Evolutionary conservation across 2,797 vertebrate genomes (phyloP).

Genomic region (Acanthurus leucopareius): DNA sequence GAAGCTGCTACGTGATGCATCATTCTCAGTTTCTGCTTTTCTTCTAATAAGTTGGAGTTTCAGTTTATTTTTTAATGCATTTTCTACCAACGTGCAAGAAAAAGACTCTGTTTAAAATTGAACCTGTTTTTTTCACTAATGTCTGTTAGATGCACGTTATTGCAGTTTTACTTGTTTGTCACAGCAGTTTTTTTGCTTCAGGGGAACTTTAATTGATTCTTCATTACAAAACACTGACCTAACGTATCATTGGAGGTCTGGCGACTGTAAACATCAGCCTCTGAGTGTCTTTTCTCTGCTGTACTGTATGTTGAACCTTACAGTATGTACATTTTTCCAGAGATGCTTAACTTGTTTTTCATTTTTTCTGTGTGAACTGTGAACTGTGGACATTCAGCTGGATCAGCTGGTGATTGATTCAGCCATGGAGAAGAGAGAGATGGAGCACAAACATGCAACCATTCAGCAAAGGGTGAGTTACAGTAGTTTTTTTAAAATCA

Average conservation of each 20-base stretch:
- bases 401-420: constrained; percentile 98
- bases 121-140: background rate
- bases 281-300: background rate
- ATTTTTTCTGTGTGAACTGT: constrained; percentile 13
- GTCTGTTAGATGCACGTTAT: constrained; percentile 1
- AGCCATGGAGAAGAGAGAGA: constrained; percentile 96
- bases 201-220: constrained; percentile 46
- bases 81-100: background rate
- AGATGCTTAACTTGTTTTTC: constrained; percentile 4
- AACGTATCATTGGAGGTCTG: constrained; percentile 10
- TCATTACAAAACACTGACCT: constrained; percentile 53
- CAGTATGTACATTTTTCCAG: background rate
- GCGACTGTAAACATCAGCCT: constrained; percentile 1
- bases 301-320: background rate
- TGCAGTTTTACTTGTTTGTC: background rate
- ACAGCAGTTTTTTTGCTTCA: constrained; percentile 23
- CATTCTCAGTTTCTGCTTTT: background rate
- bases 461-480: constrained; percentile 95
- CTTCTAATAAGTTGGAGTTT: background rate
- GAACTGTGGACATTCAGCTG: constrained; percentile 82
- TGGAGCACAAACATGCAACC: constrained; percentile 96
- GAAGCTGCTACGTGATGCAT: constrained; percentile 12
- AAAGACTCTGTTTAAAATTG: background rate
- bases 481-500: too few species aligned
- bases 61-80: too few species aligned